These are phyloP conservation scores for Cryptotermes secundus DNA, from an alignment of 1,140 invertebrate genomes.

Conservation along the genomic window DNA sequence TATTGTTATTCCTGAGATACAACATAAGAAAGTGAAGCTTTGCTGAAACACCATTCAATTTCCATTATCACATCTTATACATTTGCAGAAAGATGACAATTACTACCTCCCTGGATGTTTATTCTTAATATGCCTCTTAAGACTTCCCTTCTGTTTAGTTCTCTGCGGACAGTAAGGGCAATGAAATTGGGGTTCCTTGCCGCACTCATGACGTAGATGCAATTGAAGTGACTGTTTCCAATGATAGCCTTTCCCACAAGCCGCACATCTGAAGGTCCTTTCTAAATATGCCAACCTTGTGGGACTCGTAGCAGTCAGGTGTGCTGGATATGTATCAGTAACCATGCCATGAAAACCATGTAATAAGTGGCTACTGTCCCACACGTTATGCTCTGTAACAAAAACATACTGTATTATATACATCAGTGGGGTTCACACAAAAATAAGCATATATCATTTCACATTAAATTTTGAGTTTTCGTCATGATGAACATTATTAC, in stretches of 20 bases:
- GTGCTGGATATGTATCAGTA: not conserved
- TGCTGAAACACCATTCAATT: too few relatives aligned
- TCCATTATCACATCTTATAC: too few relatives aligned
- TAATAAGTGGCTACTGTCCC: not conserved
- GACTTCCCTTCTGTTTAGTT: constrained; percentile 33
- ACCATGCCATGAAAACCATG: not conserved
- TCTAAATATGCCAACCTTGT: not conserved
- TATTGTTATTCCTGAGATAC: too few relatives aligned
- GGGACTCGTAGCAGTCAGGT: not conserved
- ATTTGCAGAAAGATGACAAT: too few relatives aligned
- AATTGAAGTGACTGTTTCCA: constrained; percentile 58
- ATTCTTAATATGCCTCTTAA: constrained; percentile 37
- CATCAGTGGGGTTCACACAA: too few relatives aligned
- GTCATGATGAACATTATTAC: too few relatives aligned
- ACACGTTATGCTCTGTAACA: not conserved
- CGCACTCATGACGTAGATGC: constrained; percentile 38
- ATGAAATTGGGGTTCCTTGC: constrained; percentile 46
- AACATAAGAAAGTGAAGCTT: too few relatives aligned
- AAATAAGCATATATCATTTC: too few relatives aligned
- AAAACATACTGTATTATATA: not conserved
- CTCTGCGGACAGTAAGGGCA: constrained; percentile 43
- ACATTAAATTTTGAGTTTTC: too few relatives aligned
- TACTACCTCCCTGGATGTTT: constrained; percentile 46
- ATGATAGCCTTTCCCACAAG: constrained; percentile 76
- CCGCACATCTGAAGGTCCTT: constrained; percentile 55